Base-by-base conservation (phyloP, 64 coral and sea anemone species). In the Montipora efflorescens region DNA sequence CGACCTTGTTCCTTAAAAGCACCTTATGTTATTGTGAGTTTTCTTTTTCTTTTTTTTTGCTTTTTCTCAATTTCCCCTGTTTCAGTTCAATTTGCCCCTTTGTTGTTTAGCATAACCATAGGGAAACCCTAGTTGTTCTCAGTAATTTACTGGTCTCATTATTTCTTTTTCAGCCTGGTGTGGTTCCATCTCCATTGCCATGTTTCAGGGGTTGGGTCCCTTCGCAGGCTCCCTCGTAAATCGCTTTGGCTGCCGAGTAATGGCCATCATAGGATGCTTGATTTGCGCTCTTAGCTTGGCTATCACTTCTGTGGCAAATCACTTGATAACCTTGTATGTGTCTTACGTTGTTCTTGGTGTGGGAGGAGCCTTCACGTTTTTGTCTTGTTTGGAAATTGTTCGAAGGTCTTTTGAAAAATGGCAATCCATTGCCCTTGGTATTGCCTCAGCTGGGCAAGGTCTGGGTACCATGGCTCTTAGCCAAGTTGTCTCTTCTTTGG, bases 371-470 rank as follows among this genome's bases (percentile, higher is more conserved):
- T 82, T 66, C 61, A 45, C 73, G 25, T 85, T 92, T 46, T 74
- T 28, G 8, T 85, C 90, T 52, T 18, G 67, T 49, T 58, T 93
- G 13, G 91, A 67, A 61, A 74, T 87, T 0, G 55, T 83, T 7
- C 16, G 50, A 8, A 75, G 23, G n/a, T 87, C 74, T 87, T 93
- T 93, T 79, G 81, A 87, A 55, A 93, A 79, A 87, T 75, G 58
- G 2, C 59, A 28, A 59, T 84, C 90, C 11, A 61, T 92, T 20
- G 80, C 90, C 15, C 69, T 82, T 55, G 90, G 90, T 51, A 84
- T 92, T 7, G 90, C 58, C 43, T 83, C 90, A 8, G 80, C 90
- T 47, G 90, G 90, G 6, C 90, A 92, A 85, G 81, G 90, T 64
- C 2, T 84, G 28, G 81, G 81, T 18, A 84, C 81, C 44, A 84